These are phyloP conservation scores for Branchipolynoe longqiensis DNA, from an alignment of 2,888 invertebrate genomes.

Conservation along the genomic window DNA sequence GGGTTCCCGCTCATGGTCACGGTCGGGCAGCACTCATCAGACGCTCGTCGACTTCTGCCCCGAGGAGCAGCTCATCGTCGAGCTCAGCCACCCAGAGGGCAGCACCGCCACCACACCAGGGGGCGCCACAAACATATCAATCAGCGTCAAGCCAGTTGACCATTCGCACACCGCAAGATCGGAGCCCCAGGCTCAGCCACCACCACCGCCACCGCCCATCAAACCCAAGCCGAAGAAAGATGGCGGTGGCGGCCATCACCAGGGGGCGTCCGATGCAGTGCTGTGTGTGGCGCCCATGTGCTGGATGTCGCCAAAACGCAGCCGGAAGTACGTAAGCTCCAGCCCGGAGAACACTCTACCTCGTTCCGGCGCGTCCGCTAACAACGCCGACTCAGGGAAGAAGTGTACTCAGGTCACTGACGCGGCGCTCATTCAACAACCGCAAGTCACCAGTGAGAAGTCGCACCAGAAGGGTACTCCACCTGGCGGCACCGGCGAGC, in stretches of 20 bases:
- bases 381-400: neutral
- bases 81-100: conserved; percentile 54
- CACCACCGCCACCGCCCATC: neutral
- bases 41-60: conserved; percentile 47
- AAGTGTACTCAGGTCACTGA: neutral
- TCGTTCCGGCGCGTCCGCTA: neutral
- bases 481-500: neutral
- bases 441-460: neutral
- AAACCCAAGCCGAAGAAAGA: conserved; percentile 32
- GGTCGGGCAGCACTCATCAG: conserved; percentile 1
- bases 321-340: conserved; percentile 36
- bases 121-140: conserved; percentile 38
- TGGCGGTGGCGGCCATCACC: neutral
- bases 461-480: neutral
- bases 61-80: conserved; percentile 50
- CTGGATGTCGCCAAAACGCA: conserved; percentile 43
- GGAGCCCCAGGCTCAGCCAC: too few species aligned
- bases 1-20: conserved; percentile 1
- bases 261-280: neutral
- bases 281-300: conserved; percentile 38
- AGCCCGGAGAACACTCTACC: conserved; percentile 31
- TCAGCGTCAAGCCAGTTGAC: conserved; percentile 40
- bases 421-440: neutral
- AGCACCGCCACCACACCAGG: conserved; percentile 2
- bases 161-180: too few species aligned